These are phyloP conservation scores for Hymenopus coronatus DNA, from an alignment of 2,888 invertebrate genomes.

Conservation along the genomic window DNA sequence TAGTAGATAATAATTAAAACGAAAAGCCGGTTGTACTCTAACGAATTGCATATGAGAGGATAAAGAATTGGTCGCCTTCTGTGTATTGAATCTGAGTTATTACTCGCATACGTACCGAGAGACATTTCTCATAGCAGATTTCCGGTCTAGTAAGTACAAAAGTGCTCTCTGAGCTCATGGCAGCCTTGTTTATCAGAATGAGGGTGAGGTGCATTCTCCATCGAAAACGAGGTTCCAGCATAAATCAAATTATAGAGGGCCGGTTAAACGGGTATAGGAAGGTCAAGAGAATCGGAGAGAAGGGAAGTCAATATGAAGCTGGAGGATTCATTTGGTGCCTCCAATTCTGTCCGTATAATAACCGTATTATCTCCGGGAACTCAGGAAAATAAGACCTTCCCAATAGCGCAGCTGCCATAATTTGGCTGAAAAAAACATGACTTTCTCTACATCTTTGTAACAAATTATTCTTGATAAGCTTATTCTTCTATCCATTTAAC, in stretches of 20 bases:
- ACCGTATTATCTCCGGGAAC: not conserved
- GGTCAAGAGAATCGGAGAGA: not conserved
- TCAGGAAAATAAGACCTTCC: not conserved
- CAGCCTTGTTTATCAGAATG: not conserved
- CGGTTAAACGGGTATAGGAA: not conserved
- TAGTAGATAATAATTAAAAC: no score
- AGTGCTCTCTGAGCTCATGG: not conserved
- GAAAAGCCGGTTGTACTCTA: no score
- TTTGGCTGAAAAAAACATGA: no score
- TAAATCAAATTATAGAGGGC: conserved; percentile 5
- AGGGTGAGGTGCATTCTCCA: not conserved
- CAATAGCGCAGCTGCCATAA: no score
- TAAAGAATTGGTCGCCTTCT: no score
- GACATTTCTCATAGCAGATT: not conserved
- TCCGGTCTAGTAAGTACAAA: not conserved
- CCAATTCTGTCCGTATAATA: not conserved
- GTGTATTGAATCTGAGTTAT: not conserved
- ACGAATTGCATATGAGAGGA: no score
- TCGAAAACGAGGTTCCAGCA: not conserved
- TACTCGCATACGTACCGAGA: not conserved
- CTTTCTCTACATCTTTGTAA: no score
- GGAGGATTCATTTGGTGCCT: not conserved
- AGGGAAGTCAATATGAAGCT: not conserved
- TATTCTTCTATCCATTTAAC: no score
- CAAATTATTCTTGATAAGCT: no score